Conservation (phyloP, 2,113 vertebrate species). For the Hiodon alosoides region DNA sequence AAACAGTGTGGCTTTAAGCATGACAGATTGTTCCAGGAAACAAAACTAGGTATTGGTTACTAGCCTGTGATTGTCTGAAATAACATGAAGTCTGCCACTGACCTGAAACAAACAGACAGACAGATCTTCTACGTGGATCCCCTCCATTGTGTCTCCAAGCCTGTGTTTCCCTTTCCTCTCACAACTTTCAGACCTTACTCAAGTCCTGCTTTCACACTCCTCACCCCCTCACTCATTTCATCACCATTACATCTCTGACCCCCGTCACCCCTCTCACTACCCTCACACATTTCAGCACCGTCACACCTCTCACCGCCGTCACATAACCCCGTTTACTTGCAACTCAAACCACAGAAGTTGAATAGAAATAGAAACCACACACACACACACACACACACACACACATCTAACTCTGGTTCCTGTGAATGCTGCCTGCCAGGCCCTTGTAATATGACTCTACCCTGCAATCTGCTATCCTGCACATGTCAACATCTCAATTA, state of each 20-base stretch:
- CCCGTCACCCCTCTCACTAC: neutral
- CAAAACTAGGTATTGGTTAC: constrained; percentile 16
- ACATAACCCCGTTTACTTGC: too few species aligned
- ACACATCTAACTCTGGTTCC: neutral
- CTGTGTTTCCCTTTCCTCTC: too few species aligned
- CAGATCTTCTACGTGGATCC: too few species aligned
- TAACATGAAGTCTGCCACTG: too few species aligned
- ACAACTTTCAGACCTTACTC: neutral
- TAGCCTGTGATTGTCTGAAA: constrained; percentile 23
- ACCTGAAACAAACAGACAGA: too few species aligned
- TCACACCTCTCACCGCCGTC: too few species aligned
- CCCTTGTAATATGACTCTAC: too few species aligned
- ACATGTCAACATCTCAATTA: too few species aligned
- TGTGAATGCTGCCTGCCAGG: neutral
- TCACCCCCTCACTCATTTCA: neutral
- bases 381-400: neutral
- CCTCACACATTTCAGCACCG: too few species aligned
- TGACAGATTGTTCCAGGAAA: constrained; percentile 24
- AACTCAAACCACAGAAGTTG: too few species aligned
- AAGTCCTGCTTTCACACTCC: neutral
- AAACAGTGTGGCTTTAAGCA: constrained; percentile 13
- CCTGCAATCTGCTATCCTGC: too few species aligned
- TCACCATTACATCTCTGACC: neutral
- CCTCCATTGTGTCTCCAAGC: neutral
- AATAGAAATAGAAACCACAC: neutral